A percentile compares a stretch with the other conserved stretches of the same genome.
These are phyloP conservation scores for Albula goreensis DNA, from an alignment of 2,113 vertebrate genomes.

Conservation along the genomic window DNA sequence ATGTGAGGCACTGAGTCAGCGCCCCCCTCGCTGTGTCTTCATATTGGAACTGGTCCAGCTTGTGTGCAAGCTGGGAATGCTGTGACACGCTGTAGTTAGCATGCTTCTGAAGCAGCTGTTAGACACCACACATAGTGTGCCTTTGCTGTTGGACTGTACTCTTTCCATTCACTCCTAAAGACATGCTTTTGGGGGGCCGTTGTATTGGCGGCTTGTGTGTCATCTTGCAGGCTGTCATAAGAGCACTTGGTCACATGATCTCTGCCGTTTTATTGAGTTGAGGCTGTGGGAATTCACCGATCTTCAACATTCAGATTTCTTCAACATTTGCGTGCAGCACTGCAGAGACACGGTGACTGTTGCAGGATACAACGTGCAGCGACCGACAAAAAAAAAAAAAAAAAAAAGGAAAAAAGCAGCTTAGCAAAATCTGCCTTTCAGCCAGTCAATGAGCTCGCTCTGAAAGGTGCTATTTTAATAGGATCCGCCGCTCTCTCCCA, in stretches of 20 bases:
- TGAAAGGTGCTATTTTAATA: constrained; percentile 36
- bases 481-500: constrained; percentile 32
- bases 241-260: neutral
- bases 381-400: neutral
- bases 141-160: neutral
- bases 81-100: no score
- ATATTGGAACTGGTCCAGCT: no score
- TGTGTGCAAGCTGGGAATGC: no score
- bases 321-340: neutral
- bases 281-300: no score
- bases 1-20: no score
- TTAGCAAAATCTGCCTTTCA: constrained; percentile 18
- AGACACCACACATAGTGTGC: no score
- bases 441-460: neutral
- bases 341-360: neutral
- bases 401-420: constrained; percentile 11
- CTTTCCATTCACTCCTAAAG: neutral
- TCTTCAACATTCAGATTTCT: neutral
- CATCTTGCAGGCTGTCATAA: neutral
- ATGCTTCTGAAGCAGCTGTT: no score
- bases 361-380: neutral
- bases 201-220: neutral
- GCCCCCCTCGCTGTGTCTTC: no score
- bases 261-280: neutral
- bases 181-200: neutral